These are phyloP conservation scores for Caenorhabditis parvicauda DNA, from an alignment of 2,888 invertebrate genomes.

Conservation along the genomic window DNA sequence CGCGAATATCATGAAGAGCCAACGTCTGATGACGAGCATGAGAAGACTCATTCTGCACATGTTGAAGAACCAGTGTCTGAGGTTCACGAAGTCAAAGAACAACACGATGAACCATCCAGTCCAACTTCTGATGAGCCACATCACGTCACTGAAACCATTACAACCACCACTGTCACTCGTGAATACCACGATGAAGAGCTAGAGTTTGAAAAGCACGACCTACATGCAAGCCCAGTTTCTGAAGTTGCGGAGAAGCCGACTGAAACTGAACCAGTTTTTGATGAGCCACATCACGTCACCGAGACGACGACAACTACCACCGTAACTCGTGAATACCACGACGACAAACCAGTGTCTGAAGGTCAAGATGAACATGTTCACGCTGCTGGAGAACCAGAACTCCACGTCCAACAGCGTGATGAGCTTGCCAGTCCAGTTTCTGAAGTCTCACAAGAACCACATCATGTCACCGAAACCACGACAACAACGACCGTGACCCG, in stretches of 20 bases:
- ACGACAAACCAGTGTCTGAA: constrained; percentile 1
- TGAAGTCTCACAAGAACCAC: constrained; percentile 6
- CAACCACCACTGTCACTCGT: too few species aligned
- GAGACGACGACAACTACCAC: constrained; percentile 3
- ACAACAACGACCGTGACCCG: constrained; percentile 11
- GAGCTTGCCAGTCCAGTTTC: not conserved
- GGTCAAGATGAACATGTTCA: not conserved
- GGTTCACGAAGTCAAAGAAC: too few species aligned
- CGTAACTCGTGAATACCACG: constrained; percentile 1
- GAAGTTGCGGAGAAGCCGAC: too few species aligned
- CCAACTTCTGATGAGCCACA: too few species aligned
- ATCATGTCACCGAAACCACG: constrained; percentile 5
- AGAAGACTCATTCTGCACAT: too few species aligned
- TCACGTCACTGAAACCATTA: too few species aligned
- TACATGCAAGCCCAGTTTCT: too few species aligned
- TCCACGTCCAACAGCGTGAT: constrained; percentile 2
- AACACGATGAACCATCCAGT: too few species aligned
- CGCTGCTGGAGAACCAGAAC: constrained; percentile 1
- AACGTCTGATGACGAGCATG: not conserved
- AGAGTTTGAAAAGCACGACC: too few species aligned
- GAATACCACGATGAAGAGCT: too few species aligned
- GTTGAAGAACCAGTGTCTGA: too few species aligned
- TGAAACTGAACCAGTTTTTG: too few species aligned
- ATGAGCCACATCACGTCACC: not conserved
- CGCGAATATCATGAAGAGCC: constrained; percentile 12